Percentiles rank a stretch among this genome's conserved stretches.
phyloP scores from a whole-genome alignment of 1,140 invertebrate species.

The Plectrocnemia conspersa region DNA sequence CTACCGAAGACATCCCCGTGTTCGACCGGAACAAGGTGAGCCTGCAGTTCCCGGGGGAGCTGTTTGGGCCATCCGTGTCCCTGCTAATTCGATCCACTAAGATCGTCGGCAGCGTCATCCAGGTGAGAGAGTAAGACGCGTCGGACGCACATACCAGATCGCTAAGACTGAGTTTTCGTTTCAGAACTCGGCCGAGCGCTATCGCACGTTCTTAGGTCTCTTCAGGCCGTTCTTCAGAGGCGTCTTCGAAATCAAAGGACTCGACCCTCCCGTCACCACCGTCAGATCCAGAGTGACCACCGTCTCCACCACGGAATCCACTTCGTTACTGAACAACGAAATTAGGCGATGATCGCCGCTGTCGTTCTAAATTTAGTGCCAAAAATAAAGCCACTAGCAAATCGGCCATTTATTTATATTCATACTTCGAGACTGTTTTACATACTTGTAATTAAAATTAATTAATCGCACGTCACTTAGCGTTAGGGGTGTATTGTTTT shows the following conservation, averaged over 20 bases:
- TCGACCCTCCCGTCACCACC: constrained; percentile 53
- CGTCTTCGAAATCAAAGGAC: constrained; percentile 60
- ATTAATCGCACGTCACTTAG: no score
- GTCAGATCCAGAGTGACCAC: constrained; percentile 42
- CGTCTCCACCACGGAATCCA: constrained; percentile 4
- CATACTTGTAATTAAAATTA: no score
- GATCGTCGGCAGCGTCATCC: constrained; percentile 61
- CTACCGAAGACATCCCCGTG: constrained; percentile 61
- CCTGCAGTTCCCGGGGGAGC: constrained; percentile 59
- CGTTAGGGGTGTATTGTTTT: no score
- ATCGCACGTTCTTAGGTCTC: constrained; percentile 58
- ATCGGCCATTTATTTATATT: no score
- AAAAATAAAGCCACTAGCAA: no score
- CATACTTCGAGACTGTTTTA: no score
- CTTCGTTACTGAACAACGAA: constrained; percentile 4
- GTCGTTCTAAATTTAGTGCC: no score
- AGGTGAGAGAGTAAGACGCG: constrained; percentile 47
- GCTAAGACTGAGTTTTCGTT: constrained; percentile 35
- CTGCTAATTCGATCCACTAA: constrained; percentile 67
- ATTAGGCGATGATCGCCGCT: constrained; percentile 8
- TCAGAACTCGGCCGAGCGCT: constrained; percentile 66
- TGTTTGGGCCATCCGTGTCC: constrained; percentile 66
- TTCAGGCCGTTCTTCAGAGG: constrained; percentile 64
- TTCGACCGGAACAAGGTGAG: constrained; percentile 62
- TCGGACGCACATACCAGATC: neutral